Percentiles rank a stretch among this genome's conserved stretches.
These are phyloP conservation scores for Leptobrachium ailaonicum DNA, from an alignment of 2,113 vertebrate species.

Conservation along the genomic window DNA sequence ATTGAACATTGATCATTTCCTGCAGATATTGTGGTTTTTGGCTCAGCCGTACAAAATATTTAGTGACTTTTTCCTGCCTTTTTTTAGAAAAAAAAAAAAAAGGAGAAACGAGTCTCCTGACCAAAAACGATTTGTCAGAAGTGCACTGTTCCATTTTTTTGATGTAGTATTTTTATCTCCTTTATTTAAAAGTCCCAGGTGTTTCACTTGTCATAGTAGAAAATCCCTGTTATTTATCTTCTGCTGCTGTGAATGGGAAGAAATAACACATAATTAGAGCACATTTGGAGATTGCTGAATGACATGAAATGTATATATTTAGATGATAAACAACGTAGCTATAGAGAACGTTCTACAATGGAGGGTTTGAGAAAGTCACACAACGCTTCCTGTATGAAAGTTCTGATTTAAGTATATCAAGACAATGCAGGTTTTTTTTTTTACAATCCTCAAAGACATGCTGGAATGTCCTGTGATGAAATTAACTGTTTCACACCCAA, in stretches of 20 bases:
- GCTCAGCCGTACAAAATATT: not conserved
- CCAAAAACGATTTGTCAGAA: not conserved
- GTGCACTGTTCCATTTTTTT: not conserved
- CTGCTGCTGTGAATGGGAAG: not conserved
- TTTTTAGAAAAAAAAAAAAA: not conserved
- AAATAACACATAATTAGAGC: conserved; percentile 12
- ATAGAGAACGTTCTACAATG: not conserved
- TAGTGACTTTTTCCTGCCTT: not conserved
- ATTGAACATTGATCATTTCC: too few relatives aligned
- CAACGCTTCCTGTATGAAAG: too few relatives aligned
- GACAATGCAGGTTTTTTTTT: too few relatives aligned
- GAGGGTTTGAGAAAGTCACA: not conserved
- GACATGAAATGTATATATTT: not conserved
- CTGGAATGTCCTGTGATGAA: too few relatives aligned
- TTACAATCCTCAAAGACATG: too few relatives aligned
- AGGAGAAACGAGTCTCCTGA: not conserved
- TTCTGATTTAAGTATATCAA: too few relatives aligned
- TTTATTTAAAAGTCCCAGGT: not conserved
- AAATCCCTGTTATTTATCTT: conserved; percentile 13
- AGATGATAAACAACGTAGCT: not conserved
- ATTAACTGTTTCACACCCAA: too few relatives aligned
- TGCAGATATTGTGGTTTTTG: not conserved
- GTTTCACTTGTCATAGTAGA: not conserved
- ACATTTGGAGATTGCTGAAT: not conserved
- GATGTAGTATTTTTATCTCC: not conserved